Base-by-base conservation (phyloP, 2,113 vertebrate genomes). In the Scatophagus argus region DNA sequence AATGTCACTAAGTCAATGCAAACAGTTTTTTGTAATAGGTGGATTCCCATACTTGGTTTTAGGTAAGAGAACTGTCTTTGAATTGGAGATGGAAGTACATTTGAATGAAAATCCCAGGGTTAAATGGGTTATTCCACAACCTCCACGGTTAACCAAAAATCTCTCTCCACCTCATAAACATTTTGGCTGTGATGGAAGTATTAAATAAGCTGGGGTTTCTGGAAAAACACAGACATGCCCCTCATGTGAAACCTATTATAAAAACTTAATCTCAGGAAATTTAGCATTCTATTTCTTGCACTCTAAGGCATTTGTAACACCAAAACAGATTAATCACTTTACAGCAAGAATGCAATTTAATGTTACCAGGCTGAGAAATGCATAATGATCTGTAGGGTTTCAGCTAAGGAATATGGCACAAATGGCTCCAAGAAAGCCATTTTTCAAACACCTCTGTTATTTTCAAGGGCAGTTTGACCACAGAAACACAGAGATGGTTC, bases 381-480 rank as follows among this genome's bases (percentile, higher is more conserved):
- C 82, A 84, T 79, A 88, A 89, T 91, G 82, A 91, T 79, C 84
- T 83, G 21, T 65, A 79, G 23, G 63, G 67, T 70, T 86, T 81
- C 64, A 87, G 44, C 58, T 51, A 54, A 79, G 27, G 66, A 86
- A 77, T 52, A 59, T n/a, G 61, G 68, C 51, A 83, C 41, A 86
- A 85, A 93, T 83, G 84, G 83, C 90, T 85, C 71, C 49, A 39
- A 85, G 83, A 92, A 84, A 85, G 46, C 68, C 68, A 89, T 91
- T 89, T 92, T 89, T 91, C 91, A 88, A 84, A 73, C 60, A 59
- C 63, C 52, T 65, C 89, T 89, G 82, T 93, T 90, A 87, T 89
- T 90, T 93, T 87, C 87, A 91, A 91, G 91, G 92, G 72, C 89
- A 89, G 87, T 90, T 91, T 88, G 84, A 87, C 86, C 80, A 76